Base-by-base conservation (phyloP, 2,113 vertebrate species). In the Melanotaenia duboulayi region DNA sequence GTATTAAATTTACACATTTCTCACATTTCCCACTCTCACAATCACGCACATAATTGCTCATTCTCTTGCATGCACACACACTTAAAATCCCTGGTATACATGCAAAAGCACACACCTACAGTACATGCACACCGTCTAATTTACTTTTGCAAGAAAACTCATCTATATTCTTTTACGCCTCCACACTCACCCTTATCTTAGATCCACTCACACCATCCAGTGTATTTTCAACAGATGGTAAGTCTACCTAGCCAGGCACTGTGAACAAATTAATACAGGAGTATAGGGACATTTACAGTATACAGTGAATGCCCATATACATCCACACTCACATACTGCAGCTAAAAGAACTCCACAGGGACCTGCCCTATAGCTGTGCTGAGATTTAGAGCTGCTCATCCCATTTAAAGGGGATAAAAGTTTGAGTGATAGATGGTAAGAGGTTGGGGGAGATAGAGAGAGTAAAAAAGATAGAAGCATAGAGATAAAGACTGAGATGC, bases 311-410 rank as follows among this genome's bases (percentile, higher is more conserved):
- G 39, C 59, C 68, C 32, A 48, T n/a, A 23, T 32, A 68, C 10
- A 65, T 6, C 17, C 67, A 59, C 9, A 54, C 28, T 51, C 17
- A 22, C 11, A 23, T 25, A 35, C 20, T 66, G 62, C 50, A 72
- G 71, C 59, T 22, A 17, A 17, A 35, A 39, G 37, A 52, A 16
- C 54, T 75, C 83, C 74, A 56, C 2, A 2, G 72, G 60, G 80
- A 40, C 65, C 59, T 61, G 78, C 86, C 77, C 77, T 55, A 14
- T 57, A 71, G 66, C 50, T 49, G 35, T 65, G 51, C 58, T 23
- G 28, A 81, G 75, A 74, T 80, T 80, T 65, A 74, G 28, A 77
- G 80, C 67, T 19, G 55, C 32, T 73, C 64, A 48, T 73, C 35
- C 25, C 23, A 58, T 82, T 83, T 78, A 62, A 84, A 70, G 60